A percentile compares a stretch with the other conserved stretches of the same genome.
phyloP scores from a whole-genome alignment of 2,113 vertebrate genomes.

The Scolopax mira region DNA sequence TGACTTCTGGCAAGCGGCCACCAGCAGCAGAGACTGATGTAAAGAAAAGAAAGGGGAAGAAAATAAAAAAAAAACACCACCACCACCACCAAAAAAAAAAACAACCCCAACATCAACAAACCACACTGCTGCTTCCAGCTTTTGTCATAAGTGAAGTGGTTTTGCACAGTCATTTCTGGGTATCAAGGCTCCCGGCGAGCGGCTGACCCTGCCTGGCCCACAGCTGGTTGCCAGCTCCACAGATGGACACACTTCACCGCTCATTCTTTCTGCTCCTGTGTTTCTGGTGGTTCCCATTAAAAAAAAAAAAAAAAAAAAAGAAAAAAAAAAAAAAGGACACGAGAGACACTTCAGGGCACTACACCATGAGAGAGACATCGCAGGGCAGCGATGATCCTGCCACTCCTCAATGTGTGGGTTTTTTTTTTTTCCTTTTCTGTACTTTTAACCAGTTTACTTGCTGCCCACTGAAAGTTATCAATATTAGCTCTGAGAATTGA shows the following conservation, averaged over 20 bases:
- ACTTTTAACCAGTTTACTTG: background rate
- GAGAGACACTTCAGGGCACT: background rate
- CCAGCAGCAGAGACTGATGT: background rate
- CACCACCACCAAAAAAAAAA: background rate
- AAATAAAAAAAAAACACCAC: background rate
- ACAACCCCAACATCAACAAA: too few relatives aligned
- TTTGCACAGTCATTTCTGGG: background rate
- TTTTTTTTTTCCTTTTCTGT: background rate
- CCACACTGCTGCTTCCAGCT: background rate
- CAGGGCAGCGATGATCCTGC: background rate
- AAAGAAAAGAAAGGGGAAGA: background rate
- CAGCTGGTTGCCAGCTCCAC: background rate
- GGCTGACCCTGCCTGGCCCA: background rate
- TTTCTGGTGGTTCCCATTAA: background rate
- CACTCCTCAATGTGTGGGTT: background rate
- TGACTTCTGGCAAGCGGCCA: background rate
- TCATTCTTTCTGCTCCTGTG: background rate
- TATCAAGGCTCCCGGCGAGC: background rate
- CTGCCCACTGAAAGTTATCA: background rate
- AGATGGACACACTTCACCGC: background rate
- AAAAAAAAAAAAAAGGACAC: too few relatives aligned
- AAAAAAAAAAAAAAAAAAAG: too few relatives aligned
- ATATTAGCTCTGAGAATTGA: background rate
- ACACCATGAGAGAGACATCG: too few relatives aligned
- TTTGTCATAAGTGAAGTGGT: background rate